Percentiles rank a stretch among this genome's conserved stretches.
Conservation (phyloP, 2,888 invertebrate species). For the Apodemia zela region DNA sequence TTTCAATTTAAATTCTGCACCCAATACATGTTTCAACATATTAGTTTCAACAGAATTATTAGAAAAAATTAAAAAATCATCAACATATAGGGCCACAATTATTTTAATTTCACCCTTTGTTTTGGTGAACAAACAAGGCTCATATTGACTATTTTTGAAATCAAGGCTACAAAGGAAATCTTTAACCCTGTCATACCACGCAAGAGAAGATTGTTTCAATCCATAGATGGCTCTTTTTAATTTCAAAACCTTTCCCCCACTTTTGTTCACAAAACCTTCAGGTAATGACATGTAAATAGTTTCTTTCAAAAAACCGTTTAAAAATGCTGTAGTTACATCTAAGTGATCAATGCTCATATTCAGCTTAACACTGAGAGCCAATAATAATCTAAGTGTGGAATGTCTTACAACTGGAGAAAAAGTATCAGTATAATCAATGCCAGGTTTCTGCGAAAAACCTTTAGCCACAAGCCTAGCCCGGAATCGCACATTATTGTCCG, state of each 20-base stretch:
- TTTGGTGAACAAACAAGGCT: slow-evolving; percentile 9
- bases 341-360: slow-evolving; percentile 15
- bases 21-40: neutral
- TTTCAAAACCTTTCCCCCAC: slow-evolving; percentile 26
- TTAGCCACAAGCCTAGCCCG: slow-evolving; percentile 26
- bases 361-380: slow-evolving; percentile 13
- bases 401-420: slow-evolving; percentile 5
- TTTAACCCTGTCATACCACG: neutral
- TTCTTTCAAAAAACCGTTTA: slow-evolving; percentile 25
- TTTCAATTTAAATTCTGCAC: slow-evolving; percentile 2
- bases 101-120: neutral
- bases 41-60: slow-evolving; percentile 1
- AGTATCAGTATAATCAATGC: slow-evolving; percentile 22
- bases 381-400: slow-evolving; percentile 18
- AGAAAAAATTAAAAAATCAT: slow-evolving; percentile 6
- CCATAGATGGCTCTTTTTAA: slow-evolving; percentile 20
- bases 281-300: slow-evolving; percentile 25
- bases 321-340: slow-evolving; percentile 21
- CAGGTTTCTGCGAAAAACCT: slow-evolving; percentile 26
- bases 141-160: slow-evolving; percentile 7
- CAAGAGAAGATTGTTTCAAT: slow-evolving; percentile 7
- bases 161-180: neutral
- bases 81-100: slow-evolving; percentile 2
- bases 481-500: slow-evolving; percentile 23
- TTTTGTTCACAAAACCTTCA: slow-evolving; percentile 27